A percentile compares a stretch with the other conserved stretches of the same genome.
Conservation (phyloP, 2,113 vertebrate species). For the Tursiops truncatus region DNA sequence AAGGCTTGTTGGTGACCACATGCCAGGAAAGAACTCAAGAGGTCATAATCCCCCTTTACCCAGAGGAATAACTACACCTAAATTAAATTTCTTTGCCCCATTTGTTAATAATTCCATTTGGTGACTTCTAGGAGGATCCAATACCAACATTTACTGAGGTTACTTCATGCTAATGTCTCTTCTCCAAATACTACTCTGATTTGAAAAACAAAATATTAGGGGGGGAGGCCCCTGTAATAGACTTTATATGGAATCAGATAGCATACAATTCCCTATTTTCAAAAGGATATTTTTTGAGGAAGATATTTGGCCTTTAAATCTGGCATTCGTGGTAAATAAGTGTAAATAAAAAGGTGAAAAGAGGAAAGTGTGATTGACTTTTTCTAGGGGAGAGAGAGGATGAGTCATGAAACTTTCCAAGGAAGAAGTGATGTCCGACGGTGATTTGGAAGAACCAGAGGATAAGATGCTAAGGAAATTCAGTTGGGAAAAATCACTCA, state of each 20-base stretch:
- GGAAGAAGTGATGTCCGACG: not conserved
- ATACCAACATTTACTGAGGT: not conserved
- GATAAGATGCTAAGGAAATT: not conserved
- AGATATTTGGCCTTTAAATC: not conserved
- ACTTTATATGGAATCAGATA: not conserved
- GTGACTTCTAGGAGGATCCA: not conserved
- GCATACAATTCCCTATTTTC: not conserved
- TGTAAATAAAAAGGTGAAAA: not conserved
- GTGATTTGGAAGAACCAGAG: not conserved
- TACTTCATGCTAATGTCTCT: not conserved
- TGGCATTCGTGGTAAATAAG: not conserved
- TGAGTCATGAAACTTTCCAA: not conserved
- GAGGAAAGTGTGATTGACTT: not conserved
- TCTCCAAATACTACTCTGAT: not conserved
- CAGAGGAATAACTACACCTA: not conserved
- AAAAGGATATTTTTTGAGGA: not conserved
- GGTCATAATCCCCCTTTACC: not conserved
- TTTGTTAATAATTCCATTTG: conserved; percentile 35
- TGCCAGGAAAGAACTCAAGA: not conserved
- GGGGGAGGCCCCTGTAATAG: not conserved
- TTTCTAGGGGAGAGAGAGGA: not conserved
- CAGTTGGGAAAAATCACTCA: not conserved
- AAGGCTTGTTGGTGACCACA: not conserved
- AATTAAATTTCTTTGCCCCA: not conserved
- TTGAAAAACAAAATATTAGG: not conserved